Conservation (phyloP, 2,888 invertebrate species). For the Sarcophaga subvicina region DNA sequence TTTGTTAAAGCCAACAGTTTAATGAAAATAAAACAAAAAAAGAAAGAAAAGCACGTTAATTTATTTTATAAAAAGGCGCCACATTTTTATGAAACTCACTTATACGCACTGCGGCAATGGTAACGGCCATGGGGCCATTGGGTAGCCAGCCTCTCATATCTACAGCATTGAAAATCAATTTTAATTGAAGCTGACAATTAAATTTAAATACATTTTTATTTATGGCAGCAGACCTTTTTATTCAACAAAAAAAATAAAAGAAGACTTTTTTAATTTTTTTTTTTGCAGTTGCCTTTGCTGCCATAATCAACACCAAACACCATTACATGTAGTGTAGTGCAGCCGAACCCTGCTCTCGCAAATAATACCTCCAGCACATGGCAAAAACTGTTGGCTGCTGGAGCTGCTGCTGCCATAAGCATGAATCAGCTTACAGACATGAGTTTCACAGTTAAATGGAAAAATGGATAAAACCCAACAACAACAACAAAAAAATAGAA, state of each 20-base stretch:
- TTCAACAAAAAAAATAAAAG: not conserved
- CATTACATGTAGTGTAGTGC: not conserved
- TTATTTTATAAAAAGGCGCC: slow-evolving; percentile 64
- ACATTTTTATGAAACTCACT: slow-evolving; percentile 47
- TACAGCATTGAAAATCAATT: slow-evolving; percentile 66
- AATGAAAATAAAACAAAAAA: slow-evolving; percentile 16
- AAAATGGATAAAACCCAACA: slow-evolving; percentile 1
- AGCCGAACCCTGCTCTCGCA: slow-evolving; percentile 11
- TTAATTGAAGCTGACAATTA: slow-evolving; percentile 70
- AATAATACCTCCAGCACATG: not conserved
- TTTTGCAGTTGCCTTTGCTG: slow-evolving; percentile 6
- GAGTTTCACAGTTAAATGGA: not conserved
- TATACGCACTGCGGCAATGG: slow-evolving; percentile 1
- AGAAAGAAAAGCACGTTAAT: slow-evolving; percentile 56
- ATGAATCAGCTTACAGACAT: slow-evolving; percentile 4
- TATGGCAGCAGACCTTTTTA: slow-evolving; percentile 57
- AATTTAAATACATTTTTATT: slow-evolving; percentile 69
- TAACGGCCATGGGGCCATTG: too few species aligned
- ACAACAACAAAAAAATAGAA: not conserved
- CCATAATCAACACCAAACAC: slow-evolving; percentile 35
- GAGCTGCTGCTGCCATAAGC: not conserved
- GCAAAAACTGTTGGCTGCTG: not conserved
- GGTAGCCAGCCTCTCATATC: not conserved
- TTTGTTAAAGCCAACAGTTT: slow-evolving; percentile 17
- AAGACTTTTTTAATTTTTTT: not conserved